Evolutionary conservation across 2,797 vertebrate genomes (phyloP).

Genomic region (Peromyscus attwateri): DNA sequence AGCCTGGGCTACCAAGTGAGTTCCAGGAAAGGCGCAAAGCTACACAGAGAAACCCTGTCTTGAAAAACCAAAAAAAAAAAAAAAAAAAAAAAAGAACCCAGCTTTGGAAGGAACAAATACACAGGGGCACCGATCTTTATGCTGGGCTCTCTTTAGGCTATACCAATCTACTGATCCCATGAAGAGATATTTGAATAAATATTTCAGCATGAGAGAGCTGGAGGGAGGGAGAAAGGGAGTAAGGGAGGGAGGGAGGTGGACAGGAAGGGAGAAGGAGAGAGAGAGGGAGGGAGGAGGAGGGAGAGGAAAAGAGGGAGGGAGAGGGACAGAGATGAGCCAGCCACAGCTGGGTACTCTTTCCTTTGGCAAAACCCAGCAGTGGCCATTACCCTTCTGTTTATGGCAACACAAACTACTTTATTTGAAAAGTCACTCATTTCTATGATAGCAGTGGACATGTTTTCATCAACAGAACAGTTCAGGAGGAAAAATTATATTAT

Average conservation of each 20-base stretch:
- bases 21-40: too few relatives aligned
- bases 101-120: neutral
- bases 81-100: too few relatives aligned
- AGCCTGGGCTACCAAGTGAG: too few relatives aligned
- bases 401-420: slow-evolving; percentile 38
- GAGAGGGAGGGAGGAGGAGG: neutral
- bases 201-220: neutral
- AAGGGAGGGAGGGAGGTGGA: too few relatives aligned
- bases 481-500: slow-evolving; percentile 73
- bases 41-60: too few relatives aligned
- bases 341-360: slow-evolving; percentile 50
- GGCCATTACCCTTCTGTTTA: slow-evolving; percentile 74
- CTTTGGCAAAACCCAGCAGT: slow-evolving; percentile 42
- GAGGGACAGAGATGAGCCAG: neutral
- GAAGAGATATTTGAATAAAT: slow-evolving; percentile 48
- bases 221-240: neutral
- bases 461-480: slow-evolving; percentile 71
- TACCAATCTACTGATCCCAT: neutral
- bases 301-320: rapidly evolving
- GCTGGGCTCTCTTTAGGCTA: neutral
- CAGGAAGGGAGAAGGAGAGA: neutral
- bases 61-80: too few relatives aligned
- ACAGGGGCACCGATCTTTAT: neutral
- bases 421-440: slow-evolving; percentile 63
- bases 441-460: slow-evolving; percentile 68